Conservation (phyloP, 2,113 vertebrate genomes). For the Ochotona curzoniae region DNA sequence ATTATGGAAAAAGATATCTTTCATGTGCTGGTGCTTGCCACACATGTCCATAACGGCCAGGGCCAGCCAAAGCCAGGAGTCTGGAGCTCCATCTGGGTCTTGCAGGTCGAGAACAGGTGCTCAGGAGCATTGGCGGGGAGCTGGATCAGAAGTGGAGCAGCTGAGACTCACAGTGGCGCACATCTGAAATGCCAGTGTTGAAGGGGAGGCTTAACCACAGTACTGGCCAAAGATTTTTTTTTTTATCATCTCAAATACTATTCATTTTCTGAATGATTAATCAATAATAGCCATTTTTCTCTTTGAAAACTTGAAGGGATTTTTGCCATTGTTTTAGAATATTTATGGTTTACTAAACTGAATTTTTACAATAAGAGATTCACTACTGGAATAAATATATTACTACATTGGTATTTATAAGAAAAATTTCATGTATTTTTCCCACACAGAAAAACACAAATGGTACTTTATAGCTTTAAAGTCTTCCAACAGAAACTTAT, state of each 20-base stretch:
- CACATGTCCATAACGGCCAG: too few relatives aligned
- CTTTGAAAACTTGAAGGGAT: constrained; percentile 1
- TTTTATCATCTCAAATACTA: constrained; percentile 56
- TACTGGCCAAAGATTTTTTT: background rate
- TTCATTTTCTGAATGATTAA: constrained; percentile 33
- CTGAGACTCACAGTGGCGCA: too few relatives aligned
- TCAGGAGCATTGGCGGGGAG: too few relatives aligned
- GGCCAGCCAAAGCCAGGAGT: too few relatives aligned
- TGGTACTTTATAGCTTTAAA: constrained; percentile 45
- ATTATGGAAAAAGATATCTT: too few relatives aligned
- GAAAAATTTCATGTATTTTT: constrained; percentile 35
- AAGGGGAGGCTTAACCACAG: too few relatives aligned
- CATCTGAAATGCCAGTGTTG: too few relatives aligned
- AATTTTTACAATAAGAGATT: constrained; percentile 31
- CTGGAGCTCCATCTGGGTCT: too few relatives aligned
- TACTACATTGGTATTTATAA: constrained; percentile 37
- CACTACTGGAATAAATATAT: constrained; percentile 7
- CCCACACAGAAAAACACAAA: constrained; percentile 5
- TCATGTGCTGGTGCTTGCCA: too few relatives aligned
- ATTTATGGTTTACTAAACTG: constrained; percentile 13
- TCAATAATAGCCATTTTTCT: constrained; percentile 19
- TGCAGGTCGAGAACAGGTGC: too few relatives aligned
- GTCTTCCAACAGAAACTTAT: constrained; percentile 46
- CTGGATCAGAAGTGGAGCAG: too few relatives aligned
- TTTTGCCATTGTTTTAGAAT: constrained; percentile 38